Base-by-base conservation (phyloP, 2,888 invertebrate genomes). In the Dryococelus australis region DNA sequence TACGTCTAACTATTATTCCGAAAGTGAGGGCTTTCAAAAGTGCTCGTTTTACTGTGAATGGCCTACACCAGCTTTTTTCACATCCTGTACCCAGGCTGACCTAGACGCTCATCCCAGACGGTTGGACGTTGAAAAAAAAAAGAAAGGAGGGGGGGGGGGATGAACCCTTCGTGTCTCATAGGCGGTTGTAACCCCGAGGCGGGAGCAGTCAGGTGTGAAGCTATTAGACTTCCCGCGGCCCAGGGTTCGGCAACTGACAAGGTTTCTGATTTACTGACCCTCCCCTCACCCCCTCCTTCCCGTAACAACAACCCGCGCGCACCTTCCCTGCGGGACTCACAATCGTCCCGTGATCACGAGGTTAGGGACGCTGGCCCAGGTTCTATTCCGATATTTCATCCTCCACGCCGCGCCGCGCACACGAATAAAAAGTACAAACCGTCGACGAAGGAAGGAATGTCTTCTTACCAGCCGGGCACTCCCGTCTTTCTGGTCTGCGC, bases 211-310 rank as follows among this genome's bases (percentile, higher is more conserved):
- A 65, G 65, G 65, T 65, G 65, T 65, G 65, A 65, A 65, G 65
- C 65, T 65, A 65, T 65, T 65, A 65, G 65, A 65, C 65, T 65
- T 65, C 65, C 65, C 65, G 65, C 65, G 65, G 65, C 24, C 65
- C 65, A 3, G n/a, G 65, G 65, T 65, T 65, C 65, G 65, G 65
- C 65, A n/a, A 65, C 65, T 65, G 65, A 65, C 65, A 65, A 65
- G 65, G 65, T 10, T 24, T 65, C 65, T 65, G 65, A 65, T 65
- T 65, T 65, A 65, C 65, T 65, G 65, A 9, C 20, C 24, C 65
- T 20, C 16, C 65, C 65, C 10, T 65, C 24, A 3, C 8, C 65
- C 65, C 65, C 65, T 0, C 65, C 65, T 24, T 16, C 1, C 24
- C 16, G 2, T 20, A 0, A 24, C 65, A 8, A 24, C 47, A 8